Evolutionary conservation across 2,797 vertebrate species (phyloP).

Genomic region (Notamacropus eugenii): DNA sequence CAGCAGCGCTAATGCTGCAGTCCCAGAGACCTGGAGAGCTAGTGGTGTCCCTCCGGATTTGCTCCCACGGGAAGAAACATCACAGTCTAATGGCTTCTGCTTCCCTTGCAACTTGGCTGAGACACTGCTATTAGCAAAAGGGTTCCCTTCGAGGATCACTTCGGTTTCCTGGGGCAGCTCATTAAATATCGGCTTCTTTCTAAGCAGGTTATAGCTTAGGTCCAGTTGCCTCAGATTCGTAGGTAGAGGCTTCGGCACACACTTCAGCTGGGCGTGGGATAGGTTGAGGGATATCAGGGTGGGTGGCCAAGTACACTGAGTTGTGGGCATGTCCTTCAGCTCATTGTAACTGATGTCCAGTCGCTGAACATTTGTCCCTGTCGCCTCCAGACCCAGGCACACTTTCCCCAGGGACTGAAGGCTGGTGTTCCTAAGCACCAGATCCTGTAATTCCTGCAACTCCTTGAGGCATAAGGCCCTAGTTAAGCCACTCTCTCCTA

Average conservation of each 20-base stretch:
- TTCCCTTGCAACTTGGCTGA: neutral
- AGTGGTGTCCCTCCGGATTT: neutral
- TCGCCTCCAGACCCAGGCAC: constrained; percentile 52
- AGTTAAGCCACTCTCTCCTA: constrained; percentile 57
- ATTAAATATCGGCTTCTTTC: constrained; percentile 15
- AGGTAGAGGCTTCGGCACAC: constrained; percentile 76
- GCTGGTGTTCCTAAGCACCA: constrained; percentile 80
- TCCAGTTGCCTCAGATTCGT: constrained; percentile 77
- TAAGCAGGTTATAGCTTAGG: constrained; percentile 82
- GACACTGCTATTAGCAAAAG: neutral
- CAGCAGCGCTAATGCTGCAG: constrained; percentile 40
- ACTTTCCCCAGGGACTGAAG: constrained; percentile 53
- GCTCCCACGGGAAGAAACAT: neutral
- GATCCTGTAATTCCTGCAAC: constrained; percentile 78
- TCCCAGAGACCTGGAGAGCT: constrained; percentile 52
- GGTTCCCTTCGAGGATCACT: constrained; percentile 63
- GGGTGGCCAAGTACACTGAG: constrained; percentile 79
- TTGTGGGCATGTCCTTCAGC: constrained; percentile 9
- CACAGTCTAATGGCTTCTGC: neutral
- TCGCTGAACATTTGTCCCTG: constrained; percentile 34
- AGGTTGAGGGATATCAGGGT: constrained; percentile 78
- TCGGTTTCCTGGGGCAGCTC: constrained; percentile 60
- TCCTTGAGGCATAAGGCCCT: constrained; percentile 79
- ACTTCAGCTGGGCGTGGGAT: constrained; percentile 72
- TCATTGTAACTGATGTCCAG: constrained; percentile 85